These are phyloP conservation scores for Apotomis turbidana DNA, from an alignment of 2,888 invertebrate species.

Conservation along the genomic window DNA sequence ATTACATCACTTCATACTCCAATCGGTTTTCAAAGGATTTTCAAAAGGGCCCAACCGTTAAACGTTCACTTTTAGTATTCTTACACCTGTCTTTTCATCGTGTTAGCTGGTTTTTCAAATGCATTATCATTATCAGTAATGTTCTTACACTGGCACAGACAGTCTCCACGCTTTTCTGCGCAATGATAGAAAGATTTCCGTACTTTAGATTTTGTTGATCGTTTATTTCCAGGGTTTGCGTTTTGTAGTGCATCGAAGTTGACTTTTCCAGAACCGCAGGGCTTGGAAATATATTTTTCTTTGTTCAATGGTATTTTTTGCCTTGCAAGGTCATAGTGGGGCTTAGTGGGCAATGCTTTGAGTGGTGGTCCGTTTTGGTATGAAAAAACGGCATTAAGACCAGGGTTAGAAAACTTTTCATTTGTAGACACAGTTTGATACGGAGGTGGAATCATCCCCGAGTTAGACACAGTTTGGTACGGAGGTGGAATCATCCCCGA, in stretches of 20 bases:
- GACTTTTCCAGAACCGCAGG: too few relatives aligned
- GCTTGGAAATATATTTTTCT: too few relatives aligned
- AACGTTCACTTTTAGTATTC: too few relatives aligned
- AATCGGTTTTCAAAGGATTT: too few relatives aligned
- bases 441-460: background rate
- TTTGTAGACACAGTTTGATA: background rate
- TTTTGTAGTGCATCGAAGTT: background rate
- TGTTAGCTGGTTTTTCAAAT: background rate
- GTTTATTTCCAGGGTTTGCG: background rate
- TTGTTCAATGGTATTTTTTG: too few relatives aligned
- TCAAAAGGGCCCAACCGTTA: too few relatives aligned
- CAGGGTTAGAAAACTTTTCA: background rate
- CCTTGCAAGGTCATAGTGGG: too few relatives aligned
- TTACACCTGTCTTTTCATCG: background rate
- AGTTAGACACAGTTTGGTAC: too few relatives aligned
- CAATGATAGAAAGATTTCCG: slow-evolving; percentile 1
- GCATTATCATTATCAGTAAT: background rate
- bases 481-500: background rate
- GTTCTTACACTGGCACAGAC: slow-evolving; percentile 1
- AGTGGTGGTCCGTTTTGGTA: background rate
- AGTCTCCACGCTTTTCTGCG: background rate
- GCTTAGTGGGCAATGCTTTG: background rate
- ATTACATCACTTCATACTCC: too few relatives aligned
- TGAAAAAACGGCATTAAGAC: background rate
- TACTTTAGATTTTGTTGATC: too few relatives aligned